Evolutionary conservation across 1,140 invertebrate species (phyloP), one percentile per base, ranked within the genome.

Genomic region (Hypsibius dujardini): DNA sequence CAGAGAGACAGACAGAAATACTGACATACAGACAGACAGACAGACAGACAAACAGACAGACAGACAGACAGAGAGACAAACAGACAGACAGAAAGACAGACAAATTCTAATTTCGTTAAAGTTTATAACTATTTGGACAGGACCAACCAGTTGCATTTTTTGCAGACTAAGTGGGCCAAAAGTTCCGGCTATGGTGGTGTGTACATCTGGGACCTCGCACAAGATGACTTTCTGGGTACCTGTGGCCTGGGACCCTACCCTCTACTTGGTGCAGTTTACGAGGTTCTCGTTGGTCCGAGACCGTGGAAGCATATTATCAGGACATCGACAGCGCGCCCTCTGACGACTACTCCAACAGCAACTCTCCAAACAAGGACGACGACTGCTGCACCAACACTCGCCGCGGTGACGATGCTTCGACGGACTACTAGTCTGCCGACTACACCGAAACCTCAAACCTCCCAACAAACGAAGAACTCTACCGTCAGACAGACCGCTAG

Each of bases 141-240:
- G 7, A 56, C 50, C n/a, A n/a, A 56, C 7, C 7, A n/a, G n/a
- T 56, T 12, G 7, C 50, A 12, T 56, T n/a, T 12, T 12, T 42
- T 67, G 7, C 42, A 67, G 62, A 42, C 42, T 12, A 67, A 67
- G 45, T 67, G 62, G 62, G 42, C 62, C 12, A 67, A 15, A 42
- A 67, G 12, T 7, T 15, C 3, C 62, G 62, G 62, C 62, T 67
- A 67, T 45, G 62, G 62, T 42, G 62, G 62, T 42, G 62, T 67
- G 3, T 67, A 67, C 42, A 42, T 67, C 3, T 67, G 62, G 62
- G 62, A 67, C 42, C 45, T 67, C 12, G 62, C 62, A 7, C 62
- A 67, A 67, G 62, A 67, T 67, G 62, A 67, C 42, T 67, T 67
- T 45, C 62, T 15, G 12, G 45, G 45, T 67, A 67, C 3, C 42